Base-by-base conservation (phyloP, 2,113 vertebrate species). In the Sebastes fasciatus region DNA sequence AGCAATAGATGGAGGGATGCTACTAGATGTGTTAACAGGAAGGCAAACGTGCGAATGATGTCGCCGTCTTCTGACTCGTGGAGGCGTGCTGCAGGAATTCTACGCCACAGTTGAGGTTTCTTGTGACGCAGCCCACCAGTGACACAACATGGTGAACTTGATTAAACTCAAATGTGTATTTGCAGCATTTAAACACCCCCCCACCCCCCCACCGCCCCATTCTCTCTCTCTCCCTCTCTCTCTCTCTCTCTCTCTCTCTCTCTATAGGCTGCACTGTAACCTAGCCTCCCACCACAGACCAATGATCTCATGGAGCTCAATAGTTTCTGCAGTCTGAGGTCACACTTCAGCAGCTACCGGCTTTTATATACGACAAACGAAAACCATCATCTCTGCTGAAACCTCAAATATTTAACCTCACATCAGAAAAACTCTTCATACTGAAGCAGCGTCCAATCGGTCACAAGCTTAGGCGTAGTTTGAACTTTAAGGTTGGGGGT, bases 301-400 rank as follows among this genome's bases (percentile, higher is more conserved):
- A 65, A 8, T 49, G 34, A 75, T 74, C 69, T 86, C 63, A 74
- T 78, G 42, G 21, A 55, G 49, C 77, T 80, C 58, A 75, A 34
- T 42, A 2, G 49, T 63, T 74, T 70, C 51, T 69, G 54, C 64
- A 61, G 45, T 51, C 5, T 19, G 45, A 72, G 61, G 60, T 70
- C 74, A 78, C 79, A 74, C 62, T 49, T 49, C 68, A 77, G 9
- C 68, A 66, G 55, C 21, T 84, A 74, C 55, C 11, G 40, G 17
- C 54, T 14, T 60, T 51, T 19, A 5, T 11, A 23, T 21, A 58
- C 48, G 13, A 65, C 21, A 70, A 43, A 71, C 34, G 26, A 58
- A 61, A 67, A 78, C n/a, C 51, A 13, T 55, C 52, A 40, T 45
- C 45, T 40, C 13, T n/a, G 52, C 12, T 45, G 8, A 1, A 4